Evolutionary conservation across 2,888 invertebrate species (phyloP), one percentile per base, ranked within the genome.

Genomic region (Callinectes sapidus): DNA sequence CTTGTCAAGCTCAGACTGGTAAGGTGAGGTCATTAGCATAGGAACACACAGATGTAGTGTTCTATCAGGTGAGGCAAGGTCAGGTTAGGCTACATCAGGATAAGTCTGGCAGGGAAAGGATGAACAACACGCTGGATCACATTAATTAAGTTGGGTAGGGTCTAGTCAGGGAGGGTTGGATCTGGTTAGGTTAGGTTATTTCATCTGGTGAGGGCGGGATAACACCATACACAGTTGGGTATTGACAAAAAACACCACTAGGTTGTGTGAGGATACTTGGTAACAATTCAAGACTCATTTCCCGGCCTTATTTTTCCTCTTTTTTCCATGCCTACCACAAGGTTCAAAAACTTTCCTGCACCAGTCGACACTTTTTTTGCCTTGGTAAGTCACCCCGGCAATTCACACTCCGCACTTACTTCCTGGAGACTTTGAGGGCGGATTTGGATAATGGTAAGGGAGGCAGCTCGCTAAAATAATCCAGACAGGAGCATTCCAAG

Each of bases 351-450:
- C 35, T 81, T 81, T 81, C 81, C 32, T 32, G 35, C 5, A 14
- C 35, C 81, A 81, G 2, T 35, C 13, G 8, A 32, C 32, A 35
- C 14, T 32, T 32, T 81, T 81, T 6, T 81, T 2, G 71, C 61
- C 61, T 28, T 77, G 18, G 61, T 23, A 6, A 8, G n/a, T 28
- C 23, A n/a, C 81, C 35, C 13, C 14, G 13, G n/a, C n/a, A 71
- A 35, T 18, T 81, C 18, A 13, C 5, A 48, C 48, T 32, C 28
- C 2, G 3, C 28, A 87, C 55, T 54, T 54, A 87, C 87, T 55
- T 48, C n/a, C 87, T 87, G 48, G 87, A 87, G 54, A 48, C 87
- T 87, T 35, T 54, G 48, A 87, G 54, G 55, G 32, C 87, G 55
- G 48, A 28, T 48, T 55, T 55, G 54, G 42, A 28, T 35, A 87